A percentile compares a stretch with the other conserved stretches of the same genome.
These are phyloP conservation scores for Drosophila nebulosa DNA, from an alignment of 1,140 invertebrate species.

Conservation along the genomic window DNA sequence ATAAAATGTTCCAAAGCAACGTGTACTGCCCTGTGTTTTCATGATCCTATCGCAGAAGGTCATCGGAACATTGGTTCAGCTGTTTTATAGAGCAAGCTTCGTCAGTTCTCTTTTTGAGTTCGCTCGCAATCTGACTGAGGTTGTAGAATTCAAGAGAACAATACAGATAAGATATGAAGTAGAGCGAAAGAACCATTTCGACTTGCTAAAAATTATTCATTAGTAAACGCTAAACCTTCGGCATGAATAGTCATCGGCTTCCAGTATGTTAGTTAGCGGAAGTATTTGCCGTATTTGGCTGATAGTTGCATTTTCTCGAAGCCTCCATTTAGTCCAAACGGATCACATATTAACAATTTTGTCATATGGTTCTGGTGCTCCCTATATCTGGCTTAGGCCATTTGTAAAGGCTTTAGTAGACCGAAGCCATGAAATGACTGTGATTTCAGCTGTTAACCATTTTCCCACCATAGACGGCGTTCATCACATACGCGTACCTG, in stretches of 20 bases:
- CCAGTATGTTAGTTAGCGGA: slow-evolving; percentile 5
- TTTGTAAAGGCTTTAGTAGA: slow-evolving; percentile 24
- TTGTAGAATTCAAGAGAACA: no score
- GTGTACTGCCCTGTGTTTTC: no score
- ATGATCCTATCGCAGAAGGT: no score
- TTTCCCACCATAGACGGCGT: slow-evolving; percentile 42
- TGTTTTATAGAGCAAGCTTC: no score
- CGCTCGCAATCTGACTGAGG: no score
- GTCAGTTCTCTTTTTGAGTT: no score
- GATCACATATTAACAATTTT: no score
- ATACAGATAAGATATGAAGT: no score
- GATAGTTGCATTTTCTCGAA: no score
- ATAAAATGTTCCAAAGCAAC: no score
- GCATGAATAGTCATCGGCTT: slow-evolving; percentile 33
- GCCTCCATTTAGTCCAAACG: no score
- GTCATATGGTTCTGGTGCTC: slow-evolving; percentile 25
- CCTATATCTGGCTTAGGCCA: slow-evolving; percentile 33
- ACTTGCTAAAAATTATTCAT: neutral
- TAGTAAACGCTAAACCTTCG: slow-evolving; percentile 26
- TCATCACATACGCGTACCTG: slow-evolving; percentile 44
- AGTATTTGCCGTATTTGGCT: slow-evolving; percentile 5
- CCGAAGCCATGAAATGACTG: slow-evolving; percentile 46
- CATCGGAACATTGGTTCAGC: no score
- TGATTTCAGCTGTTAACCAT: slow-evolving; percentile 22
- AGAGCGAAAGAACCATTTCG: neutral